Base-by-base conservation (phyloP, 1,140 invertebrate genomes). In the Drosophila malerkotliana region DNA sequence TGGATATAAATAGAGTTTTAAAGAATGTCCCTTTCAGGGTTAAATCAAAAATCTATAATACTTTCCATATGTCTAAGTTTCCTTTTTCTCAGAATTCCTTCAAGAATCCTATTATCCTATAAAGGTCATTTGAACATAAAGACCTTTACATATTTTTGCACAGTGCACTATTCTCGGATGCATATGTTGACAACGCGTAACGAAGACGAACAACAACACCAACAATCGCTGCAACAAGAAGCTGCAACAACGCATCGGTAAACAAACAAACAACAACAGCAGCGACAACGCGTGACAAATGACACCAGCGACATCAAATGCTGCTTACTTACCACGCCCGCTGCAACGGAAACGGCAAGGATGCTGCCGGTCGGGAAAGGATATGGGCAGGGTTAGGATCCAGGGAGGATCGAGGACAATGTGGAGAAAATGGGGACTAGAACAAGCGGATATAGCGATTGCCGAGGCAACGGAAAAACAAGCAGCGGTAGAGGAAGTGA, bases 291-390 rank as follows among this genome's bases (percentile, higher is more conserved):
- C 84, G 83, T 88, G 83, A 88, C 83, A 88, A 88, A 88, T 88
- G 83, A 88, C 83, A 83, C 79, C 68, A 84, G 67, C 62, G 83
- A 83, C 83, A 88, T 83, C 72, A 83, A 83, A 83, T 77, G 66
- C 64, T 41, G 56, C 73, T 69, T 69, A 72, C 73, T 69, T 69
- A 59, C 61, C 49, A 54, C 54, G 62, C 51, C 34, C 41, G 56
- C 34, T 76, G 75, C 79, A 88, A 79, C 79, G 83, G 79, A 83
- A 88, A 62, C 57, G 26, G 30, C 18, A 44, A 44, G 18, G 41
- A 45, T 68, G 18, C 54, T 41, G 30, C 55, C 34, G 58, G 51
- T 48, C 48, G 52, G 37, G 6, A 1, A 32, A 53, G 28, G 59
- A 56, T 18, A 48, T 51, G 39, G 59, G 52, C 14, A 48, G 45